Evolutionary conservation across 1,140 invertebrate genomes (phyloP).

Genomic region (Eciton burchellii): DNA sequence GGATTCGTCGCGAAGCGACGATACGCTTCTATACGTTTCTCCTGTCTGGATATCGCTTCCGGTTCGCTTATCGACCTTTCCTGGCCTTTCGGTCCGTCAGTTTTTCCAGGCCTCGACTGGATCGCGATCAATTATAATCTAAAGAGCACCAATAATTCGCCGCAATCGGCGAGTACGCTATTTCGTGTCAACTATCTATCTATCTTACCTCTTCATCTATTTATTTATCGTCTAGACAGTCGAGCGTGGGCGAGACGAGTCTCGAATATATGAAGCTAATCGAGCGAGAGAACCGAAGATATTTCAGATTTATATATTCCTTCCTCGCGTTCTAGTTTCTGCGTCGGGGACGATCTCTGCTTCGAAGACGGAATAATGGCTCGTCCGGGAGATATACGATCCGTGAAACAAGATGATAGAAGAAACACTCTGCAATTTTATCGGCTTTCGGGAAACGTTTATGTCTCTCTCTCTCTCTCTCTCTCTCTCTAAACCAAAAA

Average conservation of each 20-base stretch:
- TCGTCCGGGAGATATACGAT: constrained; percentile 23
- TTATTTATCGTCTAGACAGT: constrained; percentile 51
- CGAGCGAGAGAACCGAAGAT: constrained; percentile 31
- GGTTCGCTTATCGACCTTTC: not conserved
- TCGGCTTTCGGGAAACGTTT: constrained; percentile 8
- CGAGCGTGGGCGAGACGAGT: constrained; percentile 45
- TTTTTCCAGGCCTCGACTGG: not conserved
- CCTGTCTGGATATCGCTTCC: not conserved
- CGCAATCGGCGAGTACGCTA: constrained; percentile 37
- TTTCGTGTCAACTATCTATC: constrained; percentile 59
- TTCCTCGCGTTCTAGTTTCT: constrained; percentile 37
- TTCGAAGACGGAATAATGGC: constrained; percentile 31
- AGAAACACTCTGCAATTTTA: constrained; percentile 1
- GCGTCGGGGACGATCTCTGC: constrained; percentile 19
- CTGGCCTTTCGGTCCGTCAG: not conserved
- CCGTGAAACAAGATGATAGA: constrained; percentile 22
- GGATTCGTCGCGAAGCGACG: constrained; percentile 1
- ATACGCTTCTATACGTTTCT: constrained; percentile 10
- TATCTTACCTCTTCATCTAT: constrained; percentile 26
- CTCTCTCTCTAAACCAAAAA: not conserved
- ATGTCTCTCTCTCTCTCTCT: not conserved
- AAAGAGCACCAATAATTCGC: constrained; percentile 81
- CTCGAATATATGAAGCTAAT: constrained; percentile 31
- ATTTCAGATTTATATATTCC: constrained; percentile 39
- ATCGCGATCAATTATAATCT: constrained; percentile 69